These are phyloP conservation scores for Dryococelus australis DNA, from an alignment of 2,888 invertebrate species.

Conservation along the genomic window DNA sequence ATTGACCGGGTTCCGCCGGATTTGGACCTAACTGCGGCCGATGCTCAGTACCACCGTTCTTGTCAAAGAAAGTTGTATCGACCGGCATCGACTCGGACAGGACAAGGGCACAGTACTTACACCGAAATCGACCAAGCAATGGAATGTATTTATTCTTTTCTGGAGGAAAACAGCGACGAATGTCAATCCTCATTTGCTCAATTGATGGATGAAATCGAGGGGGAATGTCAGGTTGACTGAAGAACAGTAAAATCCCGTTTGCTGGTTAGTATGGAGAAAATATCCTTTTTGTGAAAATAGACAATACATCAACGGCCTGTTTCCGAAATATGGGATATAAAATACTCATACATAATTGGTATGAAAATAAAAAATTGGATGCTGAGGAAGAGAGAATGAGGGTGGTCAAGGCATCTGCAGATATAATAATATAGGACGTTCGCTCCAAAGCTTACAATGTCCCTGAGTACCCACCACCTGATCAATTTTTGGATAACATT, in stretches of 20 bases:
- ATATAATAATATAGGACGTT: neutral
- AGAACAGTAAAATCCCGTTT: conserved; percentile 19
- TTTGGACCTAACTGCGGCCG: neutral
- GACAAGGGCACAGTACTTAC: neutral
- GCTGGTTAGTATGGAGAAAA: neutral
- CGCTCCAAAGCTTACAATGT: neutral
- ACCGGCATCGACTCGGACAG: neutral
- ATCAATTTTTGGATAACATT: neutral
- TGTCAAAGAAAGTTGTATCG: neutral
- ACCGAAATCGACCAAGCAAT: neutral
- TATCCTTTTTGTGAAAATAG: neutral
- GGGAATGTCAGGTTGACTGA: neutral
- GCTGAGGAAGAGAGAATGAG: neutral
- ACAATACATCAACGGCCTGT: neutral
- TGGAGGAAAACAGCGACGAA: neutral
- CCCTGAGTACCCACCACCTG: neutral
- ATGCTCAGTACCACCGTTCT: neutral
- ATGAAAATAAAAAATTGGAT: neutral
- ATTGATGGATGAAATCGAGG: neutral
- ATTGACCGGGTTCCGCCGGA: neutral
- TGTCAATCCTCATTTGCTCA: conserved; percentile 6
- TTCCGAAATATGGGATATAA: neutral
- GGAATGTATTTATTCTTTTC: too few species aligned
- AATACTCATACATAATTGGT: neutral
- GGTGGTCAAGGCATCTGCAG: neutral